Evolutionary conservation across 2,888 invertebrate genomes (phyloP).

Genomic region (Steromphala cineraria): DNA sequence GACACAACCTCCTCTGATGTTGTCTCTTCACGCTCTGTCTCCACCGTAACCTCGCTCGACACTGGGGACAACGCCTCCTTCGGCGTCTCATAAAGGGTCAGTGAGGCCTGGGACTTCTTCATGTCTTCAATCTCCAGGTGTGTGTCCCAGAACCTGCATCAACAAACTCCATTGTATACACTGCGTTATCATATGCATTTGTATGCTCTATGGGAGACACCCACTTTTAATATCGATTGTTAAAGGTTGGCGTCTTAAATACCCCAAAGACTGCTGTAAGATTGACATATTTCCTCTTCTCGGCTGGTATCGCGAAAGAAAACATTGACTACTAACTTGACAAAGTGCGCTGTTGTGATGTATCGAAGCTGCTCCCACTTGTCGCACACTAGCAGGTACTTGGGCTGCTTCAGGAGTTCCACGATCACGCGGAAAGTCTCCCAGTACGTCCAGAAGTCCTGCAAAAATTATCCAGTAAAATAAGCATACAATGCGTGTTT

Average conservation of each 20-base stretch:
- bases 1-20: constrained; percentile 56
- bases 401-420: constrained; percentile 69
- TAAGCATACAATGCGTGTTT: too few relatives aligned
- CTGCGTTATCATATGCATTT: too few relatives aligned
- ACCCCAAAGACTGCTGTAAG: background rate
- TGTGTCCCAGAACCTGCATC: constrained; percentile 67
- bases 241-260: background rate
- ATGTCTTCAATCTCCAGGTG: constrained; percentile 45
- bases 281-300: background rate
- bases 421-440: constrained; percentile 69
- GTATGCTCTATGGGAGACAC: too few relatives aligned
- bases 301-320: background rate
- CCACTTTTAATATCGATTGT: background rate
- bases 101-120: constrained; percentile 29
- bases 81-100: constrained; percentile 60
- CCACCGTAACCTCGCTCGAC: constrained; percentile 39
- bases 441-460: constrained; percentile 74
- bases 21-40: constrained; percentile 42
- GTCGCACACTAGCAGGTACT: constrained; percentile 71
- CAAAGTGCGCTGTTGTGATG: constrained; percentile 71
- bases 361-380: constrained; percentile 73
- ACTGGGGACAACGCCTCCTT: constrained; percentile 37
- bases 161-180: background rate
- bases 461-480: background rate
- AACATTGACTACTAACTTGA: constrained; percentile 57